Evolutionary conservation across 1,140 invertebrate species (phyloP), one percentile per base, ranked within the genome.

Genomic region (Caenorhabditis brenneri): DNA sequence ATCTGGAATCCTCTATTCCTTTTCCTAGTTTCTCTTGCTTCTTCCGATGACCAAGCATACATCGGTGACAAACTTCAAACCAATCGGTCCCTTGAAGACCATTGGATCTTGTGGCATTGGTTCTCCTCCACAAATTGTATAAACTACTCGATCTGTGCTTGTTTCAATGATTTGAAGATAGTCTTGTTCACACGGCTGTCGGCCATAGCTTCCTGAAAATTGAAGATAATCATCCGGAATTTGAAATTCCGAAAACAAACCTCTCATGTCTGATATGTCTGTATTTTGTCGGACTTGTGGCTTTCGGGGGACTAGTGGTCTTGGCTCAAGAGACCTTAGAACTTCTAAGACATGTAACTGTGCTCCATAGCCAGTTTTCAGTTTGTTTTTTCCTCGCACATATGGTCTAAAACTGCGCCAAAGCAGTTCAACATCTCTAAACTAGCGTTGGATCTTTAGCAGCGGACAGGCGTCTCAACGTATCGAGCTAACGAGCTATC

Each of bases 151-250:
- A 9, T 87, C 85, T 12, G 27, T 79, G 1, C 36, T 31, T 15
- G 90, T 83, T 65, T 90, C 90, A n/a, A 81, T 80, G n/a, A 90
- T 85, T 60, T 90, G 88, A 19, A 90, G 48, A 80, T 88, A 90
- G 55, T 90, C 89, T 5, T 86, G 81, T 31, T 58, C 78, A 80
- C 89, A 90, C 0, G 42, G 60, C 31, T 80, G 36, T 29, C 88
- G 69, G 3, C 55, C 78, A 27, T 27, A 86, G 24, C 49, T 24
- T 39, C 33, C 87, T 88, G 79, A 78, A 87, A 83, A n/a, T 80
- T 29, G 0, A 51, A 48, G 19, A 1, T 1, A 4, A 19, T 7
- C 6, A 29, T 19, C 5, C n/a, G n/a, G n/a, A 27, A 31, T 16
- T 48, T 12, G 4, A 2, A 53, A 53, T n/a, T n/a, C n/a, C n/a